Conservation (phyloP, 2,797 vertebrate genomes). For the Sparus aurata region DNA sequence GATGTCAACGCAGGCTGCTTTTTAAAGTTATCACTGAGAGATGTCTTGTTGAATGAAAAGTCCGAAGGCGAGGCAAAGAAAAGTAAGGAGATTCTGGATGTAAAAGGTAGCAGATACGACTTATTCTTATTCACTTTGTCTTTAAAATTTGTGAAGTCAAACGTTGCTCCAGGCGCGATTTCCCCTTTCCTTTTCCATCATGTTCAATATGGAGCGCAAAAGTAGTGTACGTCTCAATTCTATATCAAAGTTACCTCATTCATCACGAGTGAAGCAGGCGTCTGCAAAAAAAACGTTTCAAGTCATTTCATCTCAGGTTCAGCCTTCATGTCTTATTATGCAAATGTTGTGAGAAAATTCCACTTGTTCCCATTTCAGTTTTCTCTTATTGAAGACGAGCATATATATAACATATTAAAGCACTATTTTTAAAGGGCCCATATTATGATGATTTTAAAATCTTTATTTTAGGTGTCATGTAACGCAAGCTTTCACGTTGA, state of each 20-base stretch:
- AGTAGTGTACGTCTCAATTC: not conserved
- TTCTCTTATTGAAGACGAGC: not conserved
- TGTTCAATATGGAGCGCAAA: conserved; percentile 17
- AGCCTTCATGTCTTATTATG: conserved; percentile 21
- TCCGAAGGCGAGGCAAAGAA: not conserved
- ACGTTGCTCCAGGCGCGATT: conserved; percentile 4
- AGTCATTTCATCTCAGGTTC: conserved; percentile 11
- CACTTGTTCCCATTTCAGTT: not conserved
- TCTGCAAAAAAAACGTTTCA: conserved; percentile 24
- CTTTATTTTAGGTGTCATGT: too few species aligned
- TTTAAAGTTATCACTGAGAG: not conserved
- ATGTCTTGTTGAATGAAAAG: conserved; percentile 10
- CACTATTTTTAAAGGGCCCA: not conserved
- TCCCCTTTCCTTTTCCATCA: not conserved
- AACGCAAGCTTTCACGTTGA: too few species aligned
- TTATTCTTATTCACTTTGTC: conserved; percentile 36
- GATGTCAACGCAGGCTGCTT: not conserved
- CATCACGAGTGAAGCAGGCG: conserved; percentile 6
- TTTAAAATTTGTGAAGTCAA: conserved; percentile 32
- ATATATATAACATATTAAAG: not conserved
- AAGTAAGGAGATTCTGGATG: not conserved
- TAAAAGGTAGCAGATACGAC: conserved; percentile 24
- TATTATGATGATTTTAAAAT: too few species aligned
- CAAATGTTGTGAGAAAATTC: not conserved
- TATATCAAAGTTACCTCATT: conserved; percentile 23